Base-by-base conservation (phyloP, 2,797 vertebrate species). In the Sebastes diaconus region DNA sequence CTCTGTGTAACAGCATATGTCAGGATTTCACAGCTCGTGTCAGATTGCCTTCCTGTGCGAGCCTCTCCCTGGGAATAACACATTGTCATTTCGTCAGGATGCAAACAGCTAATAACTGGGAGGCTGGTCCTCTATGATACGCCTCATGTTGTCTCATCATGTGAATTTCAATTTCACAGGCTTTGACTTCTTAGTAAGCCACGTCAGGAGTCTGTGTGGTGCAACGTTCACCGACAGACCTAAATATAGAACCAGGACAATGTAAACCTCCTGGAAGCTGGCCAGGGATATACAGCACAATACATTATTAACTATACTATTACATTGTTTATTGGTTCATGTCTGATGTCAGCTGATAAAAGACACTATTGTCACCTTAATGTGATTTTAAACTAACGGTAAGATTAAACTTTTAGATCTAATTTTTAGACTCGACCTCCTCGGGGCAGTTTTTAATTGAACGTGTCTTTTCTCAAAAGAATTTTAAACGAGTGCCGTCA, bases 371-470 rank as follows among this genome's bases (percentile, higher is more conserved):
- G 4, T 63, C 54, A 63, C 32, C 30, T 59, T 24, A 42, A 12
- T 50, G 3, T 50, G 34, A 14, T 34, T 64, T 8, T 6, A 54
- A 60, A 25, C 14, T 29, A 29, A 27, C 1, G 1, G 4, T 27
- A 30, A 6, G 6, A 58, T 81, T 68, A 36, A 60, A 60, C 55
- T 57, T 69, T 69, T 60, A 42, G 2, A 57, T 72, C n/a, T 9
- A 0, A n/a, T 39, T 68, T 70, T 60, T 16, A 27, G 16, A 65
- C 32, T 42, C 0, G 68, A 59, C 52, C 8, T 81, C 63, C 61
- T 64, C 32, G 2, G 66, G 58, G 68, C 63, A 30, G 22, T 67
- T 84, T 87, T 81, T 76, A 86, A 88, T 87, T 86, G 24, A 80
- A 77, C 29, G 59, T 25, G 32, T 84, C 73, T 63, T 63, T 46